phyloP scores from a whole-genome alignment of 2,113 vertebrate species.

The Ageneiosus marmoratus region DNA sequence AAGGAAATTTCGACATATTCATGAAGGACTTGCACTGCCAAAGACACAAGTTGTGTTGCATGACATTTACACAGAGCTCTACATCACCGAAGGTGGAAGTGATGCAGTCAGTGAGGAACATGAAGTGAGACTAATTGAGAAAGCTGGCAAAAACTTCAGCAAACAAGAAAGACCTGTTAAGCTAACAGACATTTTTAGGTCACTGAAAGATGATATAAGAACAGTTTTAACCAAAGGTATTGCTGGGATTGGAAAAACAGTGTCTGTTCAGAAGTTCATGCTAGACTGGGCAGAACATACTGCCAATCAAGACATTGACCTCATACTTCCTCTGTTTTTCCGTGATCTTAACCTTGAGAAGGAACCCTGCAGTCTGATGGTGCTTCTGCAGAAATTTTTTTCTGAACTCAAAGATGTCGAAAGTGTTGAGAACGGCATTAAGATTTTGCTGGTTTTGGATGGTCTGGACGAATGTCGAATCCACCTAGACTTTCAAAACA shows the following conservation, averaged over 20 bases:
- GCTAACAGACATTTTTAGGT: slow-evolving; percentile 7
- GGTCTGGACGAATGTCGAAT: slow-evolving; percentile 13
- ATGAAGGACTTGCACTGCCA: slow-evolving; percentile 14
- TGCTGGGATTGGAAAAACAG: slow-evolving; percentile 18
- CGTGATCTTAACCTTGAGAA: slow-evolving; percentile 18
- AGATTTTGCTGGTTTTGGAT: slow-evolving; percentile 13
- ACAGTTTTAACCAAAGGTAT: slow-evolving; percentile 18
- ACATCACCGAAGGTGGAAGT: slow-evolving; percentile 11
- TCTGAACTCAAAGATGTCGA: slow-evolving; percentile 14
- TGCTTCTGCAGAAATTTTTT: background rate
- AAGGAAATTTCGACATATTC: slow-evolving; percentile 6
- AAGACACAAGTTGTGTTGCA: slow-evolving; percentile 25
- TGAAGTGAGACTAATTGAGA: slow-evolving; percentile 19
- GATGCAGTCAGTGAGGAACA: background rate
- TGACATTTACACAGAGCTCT: slow-evolving; percentile 30
- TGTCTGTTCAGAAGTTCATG: slow-evolving; percentile 29
- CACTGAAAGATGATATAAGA: background rate
- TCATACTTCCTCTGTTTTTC: slow-evolving; percentile 20
- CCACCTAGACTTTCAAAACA: slow-evolving; percentile 7
- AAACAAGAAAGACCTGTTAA: background rate
- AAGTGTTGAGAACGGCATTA: slow-evolving; percentile 16
- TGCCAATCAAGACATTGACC: slow-evolving; percentile 13
- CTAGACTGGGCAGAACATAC: slow-evolving; percentile 11
- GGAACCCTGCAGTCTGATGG: slow-evolving; percentile 5
- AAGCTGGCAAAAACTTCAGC: background rate